These are phyloP conservation scores for Struthidea cinerea DNA, from an alignment of 2,113 vertebrate species.

Conservation along the genomic window DNA sequence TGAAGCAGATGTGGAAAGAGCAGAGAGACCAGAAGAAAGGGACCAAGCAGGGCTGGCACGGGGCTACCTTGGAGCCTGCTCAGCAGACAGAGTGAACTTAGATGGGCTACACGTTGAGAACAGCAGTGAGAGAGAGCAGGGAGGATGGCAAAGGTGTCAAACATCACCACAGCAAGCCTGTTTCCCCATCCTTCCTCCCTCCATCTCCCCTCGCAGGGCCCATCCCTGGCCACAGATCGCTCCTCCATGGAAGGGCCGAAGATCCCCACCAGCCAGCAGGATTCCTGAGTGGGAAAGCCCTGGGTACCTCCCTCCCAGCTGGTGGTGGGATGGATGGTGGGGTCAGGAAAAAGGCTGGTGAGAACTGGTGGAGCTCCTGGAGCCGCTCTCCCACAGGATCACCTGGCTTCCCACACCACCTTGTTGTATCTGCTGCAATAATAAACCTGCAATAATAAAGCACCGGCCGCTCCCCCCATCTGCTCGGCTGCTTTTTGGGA, in stretches of 20 bases:
- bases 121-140: neutral
- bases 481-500: neutral
- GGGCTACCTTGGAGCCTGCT: neutral
- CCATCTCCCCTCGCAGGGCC: neutral
- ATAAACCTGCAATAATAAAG: conserved; percentile 12
- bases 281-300: neutral
- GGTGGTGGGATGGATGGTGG: neutral
- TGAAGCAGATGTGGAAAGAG: neutral
- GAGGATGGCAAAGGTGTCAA: neutral
- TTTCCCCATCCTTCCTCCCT: neutral
- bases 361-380: neutral
- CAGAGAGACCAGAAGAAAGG: accelerated
- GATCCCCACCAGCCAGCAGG: neutral
- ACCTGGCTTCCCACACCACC: neutral
- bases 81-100: neutral
- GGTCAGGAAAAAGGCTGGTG: neutral
- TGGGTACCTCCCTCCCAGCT: neutral
- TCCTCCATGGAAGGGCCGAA: neutral
- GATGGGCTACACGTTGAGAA: neutral
- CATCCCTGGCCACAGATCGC: neutral
- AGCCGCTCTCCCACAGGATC: neutral
- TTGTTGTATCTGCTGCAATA: neutral
- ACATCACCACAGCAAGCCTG: neutral
- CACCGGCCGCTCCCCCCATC: accelerated
- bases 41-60: neutral